A percentile compares a stretch with the other conserved stretches of the same genome.
These are phyloP conservation scores for Allolobophora icterica DNA, from an alignment of 2,888 invertebrate species.

Conservation along the genomic window DNA sequence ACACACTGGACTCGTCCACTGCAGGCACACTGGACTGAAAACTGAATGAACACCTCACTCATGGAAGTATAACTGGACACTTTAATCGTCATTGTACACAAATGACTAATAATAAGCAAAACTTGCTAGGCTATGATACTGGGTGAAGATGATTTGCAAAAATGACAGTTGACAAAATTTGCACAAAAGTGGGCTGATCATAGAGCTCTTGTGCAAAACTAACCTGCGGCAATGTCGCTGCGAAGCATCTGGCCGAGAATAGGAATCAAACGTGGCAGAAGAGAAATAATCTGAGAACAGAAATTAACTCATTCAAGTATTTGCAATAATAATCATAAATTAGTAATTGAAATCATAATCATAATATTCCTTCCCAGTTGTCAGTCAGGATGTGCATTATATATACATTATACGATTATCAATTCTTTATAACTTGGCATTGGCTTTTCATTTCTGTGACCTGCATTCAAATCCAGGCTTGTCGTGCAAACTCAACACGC, in stretches of 20 bases:
- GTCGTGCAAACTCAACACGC: no score
- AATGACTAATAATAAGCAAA: neutral
- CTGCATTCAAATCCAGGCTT: no score
- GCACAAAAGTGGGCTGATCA: neutral
- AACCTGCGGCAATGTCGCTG: constrained; percentile 25
- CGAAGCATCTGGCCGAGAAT: constrained; percentile 7
- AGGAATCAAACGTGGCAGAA: neutral
- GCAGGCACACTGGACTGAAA: neutral
- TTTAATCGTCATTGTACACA: neutral
- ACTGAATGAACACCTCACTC: neutral
- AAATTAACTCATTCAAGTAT: neutral
- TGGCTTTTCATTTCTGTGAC: no score
- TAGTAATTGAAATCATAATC: neutral
- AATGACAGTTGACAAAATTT: neutral
- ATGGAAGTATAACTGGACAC: no score
- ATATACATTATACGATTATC: no score
- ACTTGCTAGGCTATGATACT: neutral
- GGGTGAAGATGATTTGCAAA: neutral
- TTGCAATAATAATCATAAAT: neutral
- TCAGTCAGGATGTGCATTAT: no score
- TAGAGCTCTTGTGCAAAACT: neutral
- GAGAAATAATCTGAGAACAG: neutral
- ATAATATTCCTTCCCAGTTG: neutral
- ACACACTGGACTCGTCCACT: neutral
- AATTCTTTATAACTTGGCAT: no score